These are phyloP conservation scores for Lichenostomus cassidix DNA, from an alignment of 2,113 vertebrate species.

Conservation along the genomic window DNA sequence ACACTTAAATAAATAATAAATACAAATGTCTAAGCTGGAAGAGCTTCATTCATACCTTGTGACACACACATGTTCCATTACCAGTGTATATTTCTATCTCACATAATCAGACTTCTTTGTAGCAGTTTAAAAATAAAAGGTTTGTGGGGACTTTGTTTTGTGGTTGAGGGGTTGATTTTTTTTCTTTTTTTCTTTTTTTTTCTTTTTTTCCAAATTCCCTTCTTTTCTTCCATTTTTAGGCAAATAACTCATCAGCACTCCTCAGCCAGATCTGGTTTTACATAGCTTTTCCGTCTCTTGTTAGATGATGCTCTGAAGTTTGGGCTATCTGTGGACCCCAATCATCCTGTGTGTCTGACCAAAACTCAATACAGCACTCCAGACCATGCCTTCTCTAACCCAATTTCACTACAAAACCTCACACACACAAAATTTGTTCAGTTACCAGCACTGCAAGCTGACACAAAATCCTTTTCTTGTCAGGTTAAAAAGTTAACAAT, in stretches of 20 bases:
- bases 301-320: not conserved
- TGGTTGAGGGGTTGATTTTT: rapidly evolving
- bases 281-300: not conserved
- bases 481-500: not conserved
- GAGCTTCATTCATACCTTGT: not conserved
- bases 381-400: rapidly evolving
- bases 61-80: rapidly evolving
- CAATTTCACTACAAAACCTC: not conserved
- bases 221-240: not conserved
- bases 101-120: not conserved
- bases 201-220: not conserved
- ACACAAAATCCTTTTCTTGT: not conserved
- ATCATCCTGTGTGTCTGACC: not conserved
- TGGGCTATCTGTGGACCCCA: not conserved
- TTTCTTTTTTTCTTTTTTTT: not conserved
- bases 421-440: too few species aligned
- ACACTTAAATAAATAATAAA: not conserved
- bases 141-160: not conserved
- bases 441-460: not conserved
- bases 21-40: not conserved
- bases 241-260: not conserved
- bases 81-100: rapidly evolving
- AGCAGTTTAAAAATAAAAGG: not conserved
- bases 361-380: not conserved
- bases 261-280: not conserved